Conservation (phyloP, 2,797 vertebrate species). For the Intellagama lesueurii region DNA sequence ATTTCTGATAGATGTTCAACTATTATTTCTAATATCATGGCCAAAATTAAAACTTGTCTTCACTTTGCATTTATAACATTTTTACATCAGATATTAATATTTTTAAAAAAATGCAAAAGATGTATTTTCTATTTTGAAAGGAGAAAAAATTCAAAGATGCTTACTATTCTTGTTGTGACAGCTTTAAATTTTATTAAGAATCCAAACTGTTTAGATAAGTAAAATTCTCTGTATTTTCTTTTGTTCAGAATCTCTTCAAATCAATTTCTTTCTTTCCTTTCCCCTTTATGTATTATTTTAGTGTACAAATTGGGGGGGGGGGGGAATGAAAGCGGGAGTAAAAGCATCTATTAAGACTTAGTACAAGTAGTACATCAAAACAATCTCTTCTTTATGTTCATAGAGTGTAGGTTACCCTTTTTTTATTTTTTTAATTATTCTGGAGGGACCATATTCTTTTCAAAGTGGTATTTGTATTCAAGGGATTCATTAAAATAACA, state of each 20-base stretch:
- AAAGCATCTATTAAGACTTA: not conserved
- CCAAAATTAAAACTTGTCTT: not conserved
- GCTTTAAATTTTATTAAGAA: not conserved
- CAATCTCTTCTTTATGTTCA: not conserved
- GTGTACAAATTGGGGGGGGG: not conserved
- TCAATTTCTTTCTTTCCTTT: not conserved
- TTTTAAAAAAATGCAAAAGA: not conserved
- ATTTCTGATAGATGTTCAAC: not conserved
- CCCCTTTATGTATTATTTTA: not conserved
- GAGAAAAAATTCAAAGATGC: not conserved
- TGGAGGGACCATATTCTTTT: not conserved
- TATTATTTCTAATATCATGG: not conserved
- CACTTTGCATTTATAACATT: not conserved
- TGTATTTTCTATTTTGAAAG: not conserved
- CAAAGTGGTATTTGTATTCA: not conserved
- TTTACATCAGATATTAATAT: not conserved
- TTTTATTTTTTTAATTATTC: not conserved
- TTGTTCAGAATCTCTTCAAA: not conserved
- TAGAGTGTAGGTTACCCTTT: not conserved
- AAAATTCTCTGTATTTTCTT: not conserved
- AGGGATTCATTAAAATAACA: not conserved
- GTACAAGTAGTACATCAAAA: not conserved
- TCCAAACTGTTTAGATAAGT: not conserved
- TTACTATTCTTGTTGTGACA: not conserved
- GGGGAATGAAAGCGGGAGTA: not conserved